Evolutionary conservation across 2,113 vertebrate genomes (phyloP), one percentile per base, ranked within the genome.

Genomic region (Tapirus terrestris): DNA sequence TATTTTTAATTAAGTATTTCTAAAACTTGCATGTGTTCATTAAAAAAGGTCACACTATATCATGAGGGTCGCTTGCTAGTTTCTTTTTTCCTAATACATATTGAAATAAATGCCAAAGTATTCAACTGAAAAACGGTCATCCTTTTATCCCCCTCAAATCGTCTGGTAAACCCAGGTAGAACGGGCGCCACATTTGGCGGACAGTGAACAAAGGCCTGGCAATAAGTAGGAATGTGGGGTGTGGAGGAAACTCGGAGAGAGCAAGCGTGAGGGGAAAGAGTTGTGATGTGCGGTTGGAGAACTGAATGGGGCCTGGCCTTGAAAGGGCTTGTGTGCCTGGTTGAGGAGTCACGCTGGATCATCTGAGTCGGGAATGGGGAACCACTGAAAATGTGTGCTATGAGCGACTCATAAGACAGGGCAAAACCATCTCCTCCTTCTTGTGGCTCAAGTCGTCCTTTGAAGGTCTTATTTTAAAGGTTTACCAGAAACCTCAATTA

Each of bases 381-480:
- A 48, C 11, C 45, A 14, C 8, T 0, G 45, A 31, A 23, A 56
- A 17, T 25, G 8, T 48, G 81, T 29, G 45, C 21, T 61, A 8
- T 18, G 51, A 94, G 33, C 29, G 25, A 67, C 39, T 77, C 56
- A 23, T 3, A 23, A 83, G 56, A 67, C 25, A 20, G 27, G 73
- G 18, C 61, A 75, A 87, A 95, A 18, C 39, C 88, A 36, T 36
- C 60, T 11, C 76, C 45, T 70, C 63, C 68, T 96, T 76, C 43
- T 48, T 29, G 51, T 65, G 84, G 72, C 61, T 94, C 51, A 51
- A 31, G 16, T 14, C n/a, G 36, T 80, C 43, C 84, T 89, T 82
- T 85, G 58, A 95, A 95, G 77, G 45, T 90, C 48, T 75, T 63
- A 39, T 72, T 90, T 86, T 48, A 95, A 96, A 76, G 43, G 2